phyloP scores from a whole-genome alignment of 1,140 invertebrate genomes.

The Holotrichia oblita region DNA sequence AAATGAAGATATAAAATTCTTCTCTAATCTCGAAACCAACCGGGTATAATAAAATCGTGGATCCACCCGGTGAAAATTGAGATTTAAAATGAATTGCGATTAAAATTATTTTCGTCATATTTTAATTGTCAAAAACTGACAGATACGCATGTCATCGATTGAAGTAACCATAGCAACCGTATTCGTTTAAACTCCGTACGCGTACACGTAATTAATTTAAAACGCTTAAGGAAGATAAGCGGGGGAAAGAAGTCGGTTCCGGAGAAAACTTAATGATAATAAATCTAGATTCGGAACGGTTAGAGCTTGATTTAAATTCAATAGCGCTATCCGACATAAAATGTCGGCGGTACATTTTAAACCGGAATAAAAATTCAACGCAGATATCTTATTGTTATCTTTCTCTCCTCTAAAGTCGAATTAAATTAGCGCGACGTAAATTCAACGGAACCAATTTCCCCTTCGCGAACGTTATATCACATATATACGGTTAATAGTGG shows the following conservation, averaged over 20 bases:
- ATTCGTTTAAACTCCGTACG: no score
- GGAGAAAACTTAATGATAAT: neutral
- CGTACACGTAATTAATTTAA: no score
- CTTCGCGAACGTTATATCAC: conserved; percentile 24
- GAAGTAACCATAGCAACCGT: no score
- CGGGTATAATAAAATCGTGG: neutral
- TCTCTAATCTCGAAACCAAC: neutral
- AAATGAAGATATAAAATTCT: conserved; percentile 21
- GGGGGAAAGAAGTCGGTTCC: no score
- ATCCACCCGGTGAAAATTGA: no score
- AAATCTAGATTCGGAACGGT: neutral
- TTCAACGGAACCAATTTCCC: conserved; percentile 1
- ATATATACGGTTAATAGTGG: conserved; percentile 14
- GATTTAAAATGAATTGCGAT: no score
- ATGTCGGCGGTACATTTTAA: neutral
- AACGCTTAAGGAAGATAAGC: no score
- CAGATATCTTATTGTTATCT: conserved; percentile 4
- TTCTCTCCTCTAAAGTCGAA: conserved; percentile 3
- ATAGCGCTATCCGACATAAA: neutral
- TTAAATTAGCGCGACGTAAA: conserved; percentile 12
- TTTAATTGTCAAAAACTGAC: no score
- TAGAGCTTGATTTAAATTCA: conserved; percentile 17
- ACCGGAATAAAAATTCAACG: neutral
- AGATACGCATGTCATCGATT: no score
- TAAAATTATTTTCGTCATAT: no score